A percentile compares a stretch with the other conserved stretches of the same genome.
Conservation (phyloP, 2,888 invertebrate genomes). For the Dolichopus griseipennis region DNA sequence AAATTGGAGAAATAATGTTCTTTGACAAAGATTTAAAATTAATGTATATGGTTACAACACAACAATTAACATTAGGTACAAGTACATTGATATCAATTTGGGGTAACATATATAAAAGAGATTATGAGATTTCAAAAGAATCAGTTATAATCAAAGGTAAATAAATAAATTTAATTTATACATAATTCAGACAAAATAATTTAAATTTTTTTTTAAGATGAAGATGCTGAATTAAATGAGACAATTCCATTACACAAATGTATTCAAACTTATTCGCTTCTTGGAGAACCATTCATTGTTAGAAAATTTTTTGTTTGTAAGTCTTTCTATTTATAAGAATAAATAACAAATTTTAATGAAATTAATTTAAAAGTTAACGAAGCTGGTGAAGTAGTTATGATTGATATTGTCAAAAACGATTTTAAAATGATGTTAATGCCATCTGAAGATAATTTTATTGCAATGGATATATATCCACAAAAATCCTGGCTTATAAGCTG, state of each 20-base stretch:
- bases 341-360: not conserved
- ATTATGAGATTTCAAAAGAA: not conserved
- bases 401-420: slow-evolving; percentile 47
- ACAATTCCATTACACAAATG: slow-evolving; percentile 24
- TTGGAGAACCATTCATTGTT: slow-evolving; percentile 45
- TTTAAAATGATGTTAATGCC: slow-evolving; percentile 42
- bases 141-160: not conserved
- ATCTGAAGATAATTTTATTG: slow-evolving; percentile 39
- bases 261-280: slow-evolving; percentile 41
- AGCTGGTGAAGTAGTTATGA: slow-evolving; percentile 46
- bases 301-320: slow-evolving; percentile 52
- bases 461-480: slow-evolving; percentile 47
- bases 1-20: slow-evolving; percentile 49
- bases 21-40: slow-evolving; percentile 51
- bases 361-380: slow-evolving; percentile 36
- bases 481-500: slow-evolving; percentile 38
- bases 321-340: not conserved
- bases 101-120: not conserved
- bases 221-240: slow-evolving; percentile 4
- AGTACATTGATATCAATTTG: not conserved
- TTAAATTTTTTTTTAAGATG: not conserved
- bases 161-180: not conserved
- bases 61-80: not conserved
- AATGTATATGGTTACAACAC: slow-evolving; percentile 47
- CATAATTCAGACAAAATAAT: not conserved